Conservation (phyloP, 1,140 invertebrate genomes). For the Amphibalanus amphitrite region DNA sequence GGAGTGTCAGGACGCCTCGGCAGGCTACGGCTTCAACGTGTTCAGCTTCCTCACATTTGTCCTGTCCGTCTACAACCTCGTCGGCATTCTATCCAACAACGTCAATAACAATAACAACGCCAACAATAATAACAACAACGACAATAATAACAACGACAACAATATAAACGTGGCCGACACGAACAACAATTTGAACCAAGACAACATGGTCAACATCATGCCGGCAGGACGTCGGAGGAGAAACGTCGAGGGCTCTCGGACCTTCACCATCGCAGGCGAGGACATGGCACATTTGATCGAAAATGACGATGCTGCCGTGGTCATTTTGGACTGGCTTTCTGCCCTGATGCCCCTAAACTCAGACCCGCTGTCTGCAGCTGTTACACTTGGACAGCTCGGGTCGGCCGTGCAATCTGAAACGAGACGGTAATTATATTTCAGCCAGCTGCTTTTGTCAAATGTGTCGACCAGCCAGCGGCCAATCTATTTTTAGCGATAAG, state of each 20-base stretch:
- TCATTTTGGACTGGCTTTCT: not conserved
- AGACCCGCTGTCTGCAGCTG: not conserved
- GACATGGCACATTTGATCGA: not conserved
- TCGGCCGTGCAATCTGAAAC: no score
- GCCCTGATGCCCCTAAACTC: not conserved
- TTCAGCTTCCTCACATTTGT: slow-evolving; percentile 16
- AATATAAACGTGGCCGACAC: slow-evolving; percentile 13
- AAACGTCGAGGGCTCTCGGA: not conserved
- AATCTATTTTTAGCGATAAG: no score
- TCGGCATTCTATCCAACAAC: slow-evolving; percentile 13
- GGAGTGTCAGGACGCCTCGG: slow-evolving; percentile 10
- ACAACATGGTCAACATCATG: slow-evolving; percentile 10
- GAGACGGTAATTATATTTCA: no score
- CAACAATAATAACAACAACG: slow-evolving; percentile 14
- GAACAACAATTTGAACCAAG: slow-evolving; percentile 12
- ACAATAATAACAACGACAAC: slow-evolving; percentile 14
- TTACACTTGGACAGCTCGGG: not conserved
- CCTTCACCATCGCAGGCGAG: not conserved
- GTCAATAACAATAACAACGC: slow-evolving; percentile 6
- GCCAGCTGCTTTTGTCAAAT: no score
- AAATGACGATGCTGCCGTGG: not conserved
- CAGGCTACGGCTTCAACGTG: slow-evolving; percentile 11
- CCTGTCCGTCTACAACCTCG: slow-evolving; percentile 13
- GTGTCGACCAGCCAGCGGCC: no score
- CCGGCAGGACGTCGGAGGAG: no score